Conservation (phyloP, 1,140 invertebrate genomes). For the Drosophila subpulchrella region DNA sequence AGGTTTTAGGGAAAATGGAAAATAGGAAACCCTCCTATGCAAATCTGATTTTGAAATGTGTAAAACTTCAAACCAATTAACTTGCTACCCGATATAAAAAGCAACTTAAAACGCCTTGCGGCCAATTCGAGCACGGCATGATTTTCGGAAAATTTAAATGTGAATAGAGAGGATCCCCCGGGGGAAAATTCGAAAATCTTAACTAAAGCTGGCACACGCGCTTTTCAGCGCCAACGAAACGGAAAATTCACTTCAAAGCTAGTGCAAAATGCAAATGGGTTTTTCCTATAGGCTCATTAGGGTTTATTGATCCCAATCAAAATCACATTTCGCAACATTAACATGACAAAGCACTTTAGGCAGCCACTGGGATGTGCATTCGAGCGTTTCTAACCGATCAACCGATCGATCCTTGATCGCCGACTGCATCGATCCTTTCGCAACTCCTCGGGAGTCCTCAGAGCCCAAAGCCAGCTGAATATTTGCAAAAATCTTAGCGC, state of each 20-base stretch:
- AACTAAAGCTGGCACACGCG: constrained; percentile 65
- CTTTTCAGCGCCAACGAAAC: constrained; percentile 75
- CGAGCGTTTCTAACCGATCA: constrained; percentile 62
- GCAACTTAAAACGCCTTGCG: constrained; percentile 75
- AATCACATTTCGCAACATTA: constrained; percentile 76
- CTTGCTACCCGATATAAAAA: constrained; percentile 66
- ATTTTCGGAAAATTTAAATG: constrained; percentile 55
- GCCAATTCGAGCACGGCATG: constrained; percentile 44
- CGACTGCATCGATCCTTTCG: constrained; percentile 38
- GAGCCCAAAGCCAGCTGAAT: constrained; percentile 61
- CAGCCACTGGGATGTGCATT: constrained; percentile 44
- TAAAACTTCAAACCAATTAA: constrained; percentile 79
- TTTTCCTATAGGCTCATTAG: constrained; percentile 60
- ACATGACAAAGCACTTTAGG: constrained; percentile 64
- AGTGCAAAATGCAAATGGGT: constrained; percentile 65
- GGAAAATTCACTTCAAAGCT: constrained; percentile 60
- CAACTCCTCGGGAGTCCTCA: constrained; percentile 37
- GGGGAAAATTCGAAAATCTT: constrained; percentile 23
- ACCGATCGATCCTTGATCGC: constrained; percentile 42
- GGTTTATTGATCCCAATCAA: constrained; percentile 78
- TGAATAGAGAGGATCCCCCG: constrained; percentile 49
- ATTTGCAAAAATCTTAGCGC: constrained; percentile 72
- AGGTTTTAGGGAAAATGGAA: constrained; percentile 13
- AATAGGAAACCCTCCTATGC: constrained; percentile 34
- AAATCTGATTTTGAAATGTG: constrained; percentile 57